Percentiles rank a stretch among this genome's conserved stretches.
Conservation (phyloP, 2,113 vertebrate genomes). For the Protomyctophum bolini region DNA sequence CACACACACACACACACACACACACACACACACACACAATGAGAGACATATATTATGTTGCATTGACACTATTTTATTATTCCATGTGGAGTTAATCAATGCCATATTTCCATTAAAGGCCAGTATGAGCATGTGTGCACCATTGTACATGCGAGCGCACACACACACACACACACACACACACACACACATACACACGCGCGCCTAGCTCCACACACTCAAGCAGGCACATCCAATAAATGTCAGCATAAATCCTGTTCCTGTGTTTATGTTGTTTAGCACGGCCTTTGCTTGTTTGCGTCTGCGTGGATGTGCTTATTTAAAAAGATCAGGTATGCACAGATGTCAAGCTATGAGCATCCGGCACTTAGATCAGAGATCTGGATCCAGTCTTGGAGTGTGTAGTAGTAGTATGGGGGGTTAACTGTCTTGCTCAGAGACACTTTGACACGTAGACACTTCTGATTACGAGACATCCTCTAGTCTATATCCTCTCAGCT, state of each 20-base stretch:
- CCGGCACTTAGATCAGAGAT: neutral
- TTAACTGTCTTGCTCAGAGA: too few species aligned
- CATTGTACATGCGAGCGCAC: slow-evolving; percentile 9
- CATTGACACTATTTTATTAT: slow-evolving; percentile 27
- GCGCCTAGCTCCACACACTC: neutral
- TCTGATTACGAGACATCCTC: too few species aligned
- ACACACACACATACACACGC: neutral
- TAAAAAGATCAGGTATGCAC: slow-evolving; percentile 7
- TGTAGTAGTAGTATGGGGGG: too few species aligned
- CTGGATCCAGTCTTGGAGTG: too few species aligned
- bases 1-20: slow-evolving; percentile 4
- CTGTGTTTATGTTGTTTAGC: slow-evolving; percentile 5
- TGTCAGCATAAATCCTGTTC: slow-evolving; percentile 3
- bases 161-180: slow-evolving; percentile 2
- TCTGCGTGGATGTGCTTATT: neutral
- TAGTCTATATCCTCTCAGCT: too few species aligned
- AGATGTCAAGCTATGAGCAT: slow-evolving; percentile 1
- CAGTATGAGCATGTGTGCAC: neutral
- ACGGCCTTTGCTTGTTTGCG: neutral
- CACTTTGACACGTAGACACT: too few species aligned
- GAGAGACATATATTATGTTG: slow-evolving; percentile 19
- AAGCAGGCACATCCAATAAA: neutral
- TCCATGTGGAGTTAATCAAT: slow-evolving; percentile 52
- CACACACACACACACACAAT: neutral
- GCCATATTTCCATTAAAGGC: slow-evolving; percentile 38